Evolutionary conservation across 2,113 vertebrate genomes (phyloP), one percentile per base, ranked within the genome.

Genomic region (Illadopsis cleaveri): DNA sequence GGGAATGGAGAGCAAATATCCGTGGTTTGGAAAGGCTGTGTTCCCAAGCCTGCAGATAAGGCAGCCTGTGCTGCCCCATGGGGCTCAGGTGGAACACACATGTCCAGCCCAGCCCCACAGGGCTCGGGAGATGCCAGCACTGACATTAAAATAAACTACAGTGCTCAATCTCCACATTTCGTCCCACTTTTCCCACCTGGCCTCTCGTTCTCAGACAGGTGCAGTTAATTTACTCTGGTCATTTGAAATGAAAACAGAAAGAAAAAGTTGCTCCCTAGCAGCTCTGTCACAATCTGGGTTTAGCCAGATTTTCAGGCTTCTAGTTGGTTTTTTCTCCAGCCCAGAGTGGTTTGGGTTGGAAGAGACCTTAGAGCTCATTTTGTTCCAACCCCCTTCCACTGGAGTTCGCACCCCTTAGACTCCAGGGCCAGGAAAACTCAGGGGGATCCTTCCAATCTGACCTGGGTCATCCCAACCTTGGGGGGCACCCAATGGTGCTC

Each of bases 11-110:
- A 90, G 31, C 50, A 93, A 93, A 94, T 21, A 90, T 9, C 50
- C 4, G 47, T 0, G 1, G 37, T 69, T 93, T 48, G 78, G 92
- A 45, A 51, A n/a, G 0, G 3, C 27, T 1, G 0, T 6, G 15
- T 28, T 56, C 77, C 78, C 6, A 1, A 83, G 60, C 8, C 56
- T 35, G 35, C 24, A 6, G 66, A 87, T 87, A 82, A 91, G 44
- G 70, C 40, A 51, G 69, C 18, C 11, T 7, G n/a, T 9, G 72
- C 53, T 68, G 62, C 37, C 56, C 24, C 5, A 3, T 5, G 1
- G n/a, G 2, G 20, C 47, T 72, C 61, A 38, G 48, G 38, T 25
- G 33, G 44, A 31, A 30, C 40, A 35, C 60, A 72, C 37, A 4
- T 4, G 5, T 22, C n/a, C 3, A 4, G 58, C 64, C 8, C 23